phyloP scores from a whole-genome alignment of 2,888 invertebrate species.

The Eulithis testata region DNA sequence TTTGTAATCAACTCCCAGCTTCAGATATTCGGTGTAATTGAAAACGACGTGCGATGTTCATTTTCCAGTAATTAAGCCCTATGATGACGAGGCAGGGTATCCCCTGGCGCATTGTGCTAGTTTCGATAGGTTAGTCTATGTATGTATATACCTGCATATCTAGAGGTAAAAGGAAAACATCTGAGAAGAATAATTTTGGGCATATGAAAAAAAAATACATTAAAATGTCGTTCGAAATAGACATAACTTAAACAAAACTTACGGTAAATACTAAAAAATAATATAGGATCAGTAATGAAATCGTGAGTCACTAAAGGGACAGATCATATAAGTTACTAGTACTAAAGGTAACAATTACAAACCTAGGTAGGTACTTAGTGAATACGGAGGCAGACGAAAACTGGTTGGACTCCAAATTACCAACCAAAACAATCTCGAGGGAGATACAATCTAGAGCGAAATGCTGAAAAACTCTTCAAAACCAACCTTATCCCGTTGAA shows the following conservation, averaged over 20 bases:
- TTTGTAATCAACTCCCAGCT: conserved; percentile 44
- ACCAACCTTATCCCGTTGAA: conserved; percentile 15
- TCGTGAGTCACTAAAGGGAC: conserved; percentile 27
- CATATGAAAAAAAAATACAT: no score
- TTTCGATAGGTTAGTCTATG: conserved; percentile 21
- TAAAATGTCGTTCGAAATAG: no score
- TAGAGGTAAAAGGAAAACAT: no score
- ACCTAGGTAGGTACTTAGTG: conserved; percentile 21
- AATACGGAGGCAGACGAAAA: conserved; percentile 33
- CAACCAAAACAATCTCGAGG: conserved; percentile 31
- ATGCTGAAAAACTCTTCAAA: conserved; percentile 17
- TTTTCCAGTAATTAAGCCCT: conserved; percentile 83
- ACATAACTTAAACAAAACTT: no score
- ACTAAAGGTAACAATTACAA: conserved; percentile 28
- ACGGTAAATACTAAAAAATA: background rate
- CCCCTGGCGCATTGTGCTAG: conserved; percentile 30
- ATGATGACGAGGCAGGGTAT: conserved; percentile 65
- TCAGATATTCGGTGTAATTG: conserved; percentile 71
- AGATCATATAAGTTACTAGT: no score
- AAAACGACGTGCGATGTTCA: conserved; percentile 80
- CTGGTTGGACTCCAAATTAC: conserved; percentile 36
- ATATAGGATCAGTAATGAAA: conserved; percentile 1
- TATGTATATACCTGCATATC: background rate
- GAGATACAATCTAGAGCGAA: conserved; percentile 32
- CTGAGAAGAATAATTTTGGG: no score